Base-by-base conservation (phyloP, 1,140 invertebrate genomes). In the Monomorium pharaonis region DNA sequence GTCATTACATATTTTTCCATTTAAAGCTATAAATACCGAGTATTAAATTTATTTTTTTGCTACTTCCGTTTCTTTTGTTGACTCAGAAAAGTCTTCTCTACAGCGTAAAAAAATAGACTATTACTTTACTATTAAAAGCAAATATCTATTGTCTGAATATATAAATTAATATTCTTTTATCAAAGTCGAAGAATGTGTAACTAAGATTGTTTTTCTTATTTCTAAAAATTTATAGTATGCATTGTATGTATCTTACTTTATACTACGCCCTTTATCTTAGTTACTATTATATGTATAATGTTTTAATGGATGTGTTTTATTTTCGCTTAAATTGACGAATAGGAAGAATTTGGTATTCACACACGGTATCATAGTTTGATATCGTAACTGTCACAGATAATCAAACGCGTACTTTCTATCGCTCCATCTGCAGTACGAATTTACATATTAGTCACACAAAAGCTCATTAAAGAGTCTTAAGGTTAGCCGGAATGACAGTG, bases 391-490 rank as follows among this genome's bases (percentile, higher is more conserved):
- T 44, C 4, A n/a, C 7, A 49, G n/a, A 24, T 51, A 16, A 67
- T n/a, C 14, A 42, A 58, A 81, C 37, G 7, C 12, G 27, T 6
- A 37, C 12, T 70, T 54, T 14, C 6, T 49, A 37, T 77, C 27
- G 42, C 16, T n/a, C n/a, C 14, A n/a, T 18, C n/a, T 58, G 10
- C 18, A 3, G 18, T 5, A 16, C 14, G 12, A 62, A 21, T 69
- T 42, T 54, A 58, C 44, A n/a, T 51, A 54, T 37, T 24, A n/a
- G 27, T 49, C 10, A 62, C 54, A 7, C 30, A 5, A 30, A 42
- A n/a, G n/a, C 18, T 83, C 67, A 83, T 83, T 21, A 60, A 60
- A 83, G 2, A 60, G 7, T 7, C 37, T 47, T 16, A 47, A 83
- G 67, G 37, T 72, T 42, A 24, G 9, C 30, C 14, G n/a, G 7